A percentile compares a stretch with the other conserved stretches of the same genome.
phyloP scores from a whole-genome alignment of 2,797 vertebrate species.

The Gobionotothen gibberifrons region DNA sequence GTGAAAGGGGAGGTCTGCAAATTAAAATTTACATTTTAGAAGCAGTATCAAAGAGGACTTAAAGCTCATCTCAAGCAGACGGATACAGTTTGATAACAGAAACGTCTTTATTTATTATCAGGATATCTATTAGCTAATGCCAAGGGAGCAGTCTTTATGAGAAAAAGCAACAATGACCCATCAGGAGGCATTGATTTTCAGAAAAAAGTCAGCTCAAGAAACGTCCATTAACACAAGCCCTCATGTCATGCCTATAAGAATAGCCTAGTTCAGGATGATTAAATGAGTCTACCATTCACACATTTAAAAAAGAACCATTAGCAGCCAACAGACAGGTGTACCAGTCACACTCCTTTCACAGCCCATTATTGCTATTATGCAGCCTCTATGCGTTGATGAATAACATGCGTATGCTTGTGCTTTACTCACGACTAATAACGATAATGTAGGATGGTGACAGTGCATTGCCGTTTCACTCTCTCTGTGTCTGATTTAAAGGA shows the following conservation, averaged over 20 bases:
- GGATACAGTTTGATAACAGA: conserved; percentile 52
- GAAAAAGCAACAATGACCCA: background rate
- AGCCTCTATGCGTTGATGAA: conserved; percentile 55
- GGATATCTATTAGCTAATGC: conserved; percentile 18
- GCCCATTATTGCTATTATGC: conserved; percentile 70
- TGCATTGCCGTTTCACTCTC: conserved; percentile 12
- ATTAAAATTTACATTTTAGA: conserved; percentile 52
- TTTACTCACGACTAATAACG: conserved; percentile 10
- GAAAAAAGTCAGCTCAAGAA: conserved; percentile 8
- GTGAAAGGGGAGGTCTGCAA: conserved; percentile 19
- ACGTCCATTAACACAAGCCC: background rate
- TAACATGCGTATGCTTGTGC: conserved; percentile 26
- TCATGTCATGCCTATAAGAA: conserved; percentile 6
- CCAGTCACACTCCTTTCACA: conserved; percentile 67
- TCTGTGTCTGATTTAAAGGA: conserved; percentile 1
- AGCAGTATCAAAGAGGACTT: conserved; percentile 39
- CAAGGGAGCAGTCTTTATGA: conserved; percentile 5
- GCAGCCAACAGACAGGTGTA: conserved; percentile 54
- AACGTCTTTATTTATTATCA: conserved; percentile 32
- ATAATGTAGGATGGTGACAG: conserved; percentile 27
- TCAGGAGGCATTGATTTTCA: conserved; percentile 1
- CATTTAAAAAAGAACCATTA: conserved; percentile 49
- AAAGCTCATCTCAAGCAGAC: conserved; percentile 45
- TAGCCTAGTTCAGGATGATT: background rate
- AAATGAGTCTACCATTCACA: conserved; percentile 23